Conservation (phyloP, 2,113 vertebrate genomes). For the Solea solea region DNA sequence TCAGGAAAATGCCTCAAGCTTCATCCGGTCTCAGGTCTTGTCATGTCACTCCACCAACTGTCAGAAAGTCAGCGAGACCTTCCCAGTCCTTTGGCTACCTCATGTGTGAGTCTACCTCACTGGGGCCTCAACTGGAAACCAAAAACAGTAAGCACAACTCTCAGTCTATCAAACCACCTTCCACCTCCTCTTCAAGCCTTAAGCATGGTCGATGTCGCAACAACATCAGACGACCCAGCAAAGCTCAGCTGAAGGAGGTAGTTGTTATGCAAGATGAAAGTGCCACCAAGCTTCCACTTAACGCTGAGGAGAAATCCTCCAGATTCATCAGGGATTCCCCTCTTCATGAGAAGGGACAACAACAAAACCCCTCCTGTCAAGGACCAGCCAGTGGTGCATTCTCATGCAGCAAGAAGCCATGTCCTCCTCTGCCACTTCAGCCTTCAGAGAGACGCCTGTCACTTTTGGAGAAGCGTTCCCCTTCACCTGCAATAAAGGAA, state of each 20-base stretch:
- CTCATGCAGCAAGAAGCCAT: conserved; percentile 61
- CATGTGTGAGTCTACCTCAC: conserved; percentile 53
- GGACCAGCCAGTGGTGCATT: conserved; percentile 74
- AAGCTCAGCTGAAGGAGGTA: conserved; percentile 67
- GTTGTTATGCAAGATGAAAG: conserved; percentile 50
- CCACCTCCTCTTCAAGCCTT: conserved; percentile 60
- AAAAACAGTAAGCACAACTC: conserved; percentile 72
- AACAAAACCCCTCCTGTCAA: conserved; percentile 58
- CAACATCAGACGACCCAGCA: conserved; percentile 76
- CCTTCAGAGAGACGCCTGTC: conserved; percentile 32
- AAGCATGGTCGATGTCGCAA: conserved; percentile 67
- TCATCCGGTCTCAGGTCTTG: conserved; percentile 74
- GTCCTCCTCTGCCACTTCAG: conserved; percentile 25
- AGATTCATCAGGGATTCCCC: conserved; percentile 45
- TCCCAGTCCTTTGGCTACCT: conserved; percentile 53
- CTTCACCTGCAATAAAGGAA: conserved; percentile 48
- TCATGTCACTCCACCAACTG: conserved; percentile 19
- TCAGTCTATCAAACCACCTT: conserved; percentile 74
- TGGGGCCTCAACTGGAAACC: conserved; percentile 64
- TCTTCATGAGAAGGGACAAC: conserved; percentile 40
- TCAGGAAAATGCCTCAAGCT: conserved; percentile 88
- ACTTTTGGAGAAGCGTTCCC: conserved; percentile 38
- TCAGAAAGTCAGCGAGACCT: conserved; percentile 43
- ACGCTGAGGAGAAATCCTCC: conserved; percentile 40
- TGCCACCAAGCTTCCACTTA: conserved; percentile 53